phyloP scores from a whole-genome alignment of 2,888 invertebrate genomes.

The Papilio protenor region DNA sequence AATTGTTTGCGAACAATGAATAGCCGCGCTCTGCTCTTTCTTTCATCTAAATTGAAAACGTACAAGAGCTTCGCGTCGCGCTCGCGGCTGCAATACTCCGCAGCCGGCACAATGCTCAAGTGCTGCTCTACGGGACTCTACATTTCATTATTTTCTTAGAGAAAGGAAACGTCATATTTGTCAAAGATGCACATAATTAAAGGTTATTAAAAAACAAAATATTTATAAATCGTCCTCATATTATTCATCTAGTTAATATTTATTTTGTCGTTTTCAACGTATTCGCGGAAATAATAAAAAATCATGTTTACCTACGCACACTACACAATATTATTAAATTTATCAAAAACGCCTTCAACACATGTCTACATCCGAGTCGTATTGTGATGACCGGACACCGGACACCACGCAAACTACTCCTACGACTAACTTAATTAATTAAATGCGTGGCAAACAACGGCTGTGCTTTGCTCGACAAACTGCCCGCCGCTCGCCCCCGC shows the following conservation, averaged over 20 bases:
- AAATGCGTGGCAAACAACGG: not conserved
- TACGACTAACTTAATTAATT: slow-evolving; percentile 16
- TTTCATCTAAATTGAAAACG: slow-evolving; percentile 10
- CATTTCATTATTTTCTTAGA: not conserved
- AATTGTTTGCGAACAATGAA: slow-evolving; percentile 7
- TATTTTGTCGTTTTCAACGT: too few species aligned
- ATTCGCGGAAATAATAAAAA: too few species aligned
- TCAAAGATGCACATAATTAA: not conserved
- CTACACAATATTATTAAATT: not conserved
- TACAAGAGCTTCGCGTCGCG: not conserved
- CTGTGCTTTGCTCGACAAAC: too few species aligned
- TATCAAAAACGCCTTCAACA: not conserved
- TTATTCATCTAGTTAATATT: not conserved
- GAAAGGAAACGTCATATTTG: not conserved
- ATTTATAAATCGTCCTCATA: not conserved
- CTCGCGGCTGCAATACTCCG: not conserved
- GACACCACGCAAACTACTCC: slow-evolving; percentile 10
- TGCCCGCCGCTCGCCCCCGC: too few species aligned
- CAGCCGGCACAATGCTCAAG: not conserved
- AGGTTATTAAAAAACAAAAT: not conserved
- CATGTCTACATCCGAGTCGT: not conserved
- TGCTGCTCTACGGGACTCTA: not conserved
- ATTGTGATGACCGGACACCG: not conserved
- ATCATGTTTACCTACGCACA: too few species aligned
- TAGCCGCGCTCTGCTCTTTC: slow-evolving; percentile 1